Evolutionary conservation across 2,888 invertebrate species (phyloP), one percentile per base, ranked within the genome.

Genomic region (Eupeodes latifasciatus): DNA sequence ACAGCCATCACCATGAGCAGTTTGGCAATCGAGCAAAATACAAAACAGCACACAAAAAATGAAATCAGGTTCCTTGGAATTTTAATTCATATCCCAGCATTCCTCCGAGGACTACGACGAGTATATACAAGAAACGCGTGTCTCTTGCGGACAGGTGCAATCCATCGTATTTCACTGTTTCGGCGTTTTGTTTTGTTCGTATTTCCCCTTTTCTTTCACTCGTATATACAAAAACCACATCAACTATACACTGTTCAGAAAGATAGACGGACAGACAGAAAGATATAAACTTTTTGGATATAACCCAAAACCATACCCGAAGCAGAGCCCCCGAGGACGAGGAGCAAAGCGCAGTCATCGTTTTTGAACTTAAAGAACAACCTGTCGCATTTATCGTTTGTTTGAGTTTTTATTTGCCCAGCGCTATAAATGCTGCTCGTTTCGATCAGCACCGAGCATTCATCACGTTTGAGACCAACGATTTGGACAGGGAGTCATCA

Each of bases 111-210:
- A 84, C 86, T 81, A 19, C 27, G 27, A 27, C 27, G 27, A 27
- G 27, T 27, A 3, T 47, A 59, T 49, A 89, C 86, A 87, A 89
- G 90, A 89, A 88, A 90, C 90, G 89, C 90, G 90, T 89, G 89
- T 90, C 90, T 89, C 78, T 80, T 71, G 77, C 81, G 81, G 90
- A 90, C 90, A 90, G 90, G 90, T 90, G 90, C 90, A 90, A 90
- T 89, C 84, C 86, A 89, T 89, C 84, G 89, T 78, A 85, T 78
- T 85, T 81, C 78, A 81, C 59, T 85, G 85, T 88, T 88, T 88
- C 69, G 81, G 80, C 74, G 36, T 84, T 66, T 87, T 87, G 57
- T 82, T 88, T 64, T 78, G 71, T 71, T 40, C 27, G 27, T 3
- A 27, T 27, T 27, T 27, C 27, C 61, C 79, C 67, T n/a, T 36